Conservation (phyloP, 92 coral and sea anemone genomes). For the Zoanthus solanderi region DNA sequence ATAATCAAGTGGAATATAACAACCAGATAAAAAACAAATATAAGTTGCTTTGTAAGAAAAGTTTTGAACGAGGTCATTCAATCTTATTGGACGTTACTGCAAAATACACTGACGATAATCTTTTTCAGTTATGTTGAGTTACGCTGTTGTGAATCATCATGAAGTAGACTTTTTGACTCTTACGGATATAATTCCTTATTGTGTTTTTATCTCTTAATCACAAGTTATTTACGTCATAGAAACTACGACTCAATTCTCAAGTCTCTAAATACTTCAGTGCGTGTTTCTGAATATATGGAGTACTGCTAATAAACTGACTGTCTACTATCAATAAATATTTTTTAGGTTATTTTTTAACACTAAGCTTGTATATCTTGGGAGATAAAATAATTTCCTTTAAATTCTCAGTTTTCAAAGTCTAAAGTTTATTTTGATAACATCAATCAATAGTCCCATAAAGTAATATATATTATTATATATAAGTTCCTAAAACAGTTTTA, state of each 20-base stretch:
- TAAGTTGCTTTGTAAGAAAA: not conserved
- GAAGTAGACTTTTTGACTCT: not conserved
- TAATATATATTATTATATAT: not conserved
- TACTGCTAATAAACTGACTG: not conserved
- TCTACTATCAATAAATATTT: not conserved
- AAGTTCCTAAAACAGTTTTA: not conserved
- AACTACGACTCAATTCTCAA: not conserved
- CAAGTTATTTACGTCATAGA: not conserved
- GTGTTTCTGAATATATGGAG: not conserved
- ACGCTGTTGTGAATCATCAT: not conserved
- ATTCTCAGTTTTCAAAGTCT: not conserved
- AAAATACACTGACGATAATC: not conserved
- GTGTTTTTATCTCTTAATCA: constrained; percentile 1
- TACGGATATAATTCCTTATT: not conserved
- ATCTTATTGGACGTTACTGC: not conserved
- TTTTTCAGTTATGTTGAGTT: not conserved
- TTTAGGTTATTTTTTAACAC: not conserved
- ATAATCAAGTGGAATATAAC: not conserved
- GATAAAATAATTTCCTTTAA: not conserved
- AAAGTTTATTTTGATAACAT: not conserved
- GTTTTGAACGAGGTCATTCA: not conserved
- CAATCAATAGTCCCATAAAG: too few species aligned
- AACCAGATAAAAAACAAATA: not conserved
- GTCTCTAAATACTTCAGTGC: too few species aligned
- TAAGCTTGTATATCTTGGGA: not conserved